Evolutionary conservation across 2,797 vertebrate genomes (phyloP), one percentile per base, ranked within the genome.

Genomic region (Squalus acanthias): DNA sequence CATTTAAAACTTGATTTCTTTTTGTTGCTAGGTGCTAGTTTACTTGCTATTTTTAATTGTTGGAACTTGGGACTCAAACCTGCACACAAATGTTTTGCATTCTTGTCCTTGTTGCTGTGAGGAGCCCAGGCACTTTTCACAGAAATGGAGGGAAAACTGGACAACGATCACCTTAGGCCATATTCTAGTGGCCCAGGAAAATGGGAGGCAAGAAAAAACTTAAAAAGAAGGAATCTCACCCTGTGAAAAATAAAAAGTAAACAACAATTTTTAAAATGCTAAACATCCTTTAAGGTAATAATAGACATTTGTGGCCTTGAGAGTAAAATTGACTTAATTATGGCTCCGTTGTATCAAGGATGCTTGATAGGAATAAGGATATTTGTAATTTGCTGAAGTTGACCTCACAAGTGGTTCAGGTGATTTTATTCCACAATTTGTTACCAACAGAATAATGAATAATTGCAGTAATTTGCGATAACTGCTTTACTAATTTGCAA

Each of bases 391-490:
- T 26, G 74, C 24, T 33, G 74, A n/a, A 76, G 24, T 33, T 76
- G 24, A n/a, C 76, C 65, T 67, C 65, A 67, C 65, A 67, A 67
- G 65, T 67, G 65, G 65, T 67, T 67, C 65, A 0, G 65, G 65
- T 13, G 13, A 67, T 67, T 67, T 67, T 13, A 67, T 67, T 67
- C 15, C 65, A 67, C 65, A 67, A 67, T 67, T 67, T 15, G 12
- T 67, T 67, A 17, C 12, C 0, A 67, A 67, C 65, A 67, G 65
- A 13, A 67, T 67, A 67, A 17, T 17, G n/a, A 46, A 46, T 82
- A 82, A 82, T 82, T 82, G 79, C 79, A 82, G 79, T 82, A 82
- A 82, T 82, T 82, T 82, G 15, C 79, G 20, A 46, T 82, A 82
- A 46, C 79, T 46, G 79, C 79, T 46, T 82, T 46, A 46, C 79